A percentile compares a stretch with the other conserved stretches of the same genome.
These are phyloP conservation scores for Saccopteryx leptura DNA, from an alignment of 2,113 vertebrate species.

Conservation along the genomic window DNA sequence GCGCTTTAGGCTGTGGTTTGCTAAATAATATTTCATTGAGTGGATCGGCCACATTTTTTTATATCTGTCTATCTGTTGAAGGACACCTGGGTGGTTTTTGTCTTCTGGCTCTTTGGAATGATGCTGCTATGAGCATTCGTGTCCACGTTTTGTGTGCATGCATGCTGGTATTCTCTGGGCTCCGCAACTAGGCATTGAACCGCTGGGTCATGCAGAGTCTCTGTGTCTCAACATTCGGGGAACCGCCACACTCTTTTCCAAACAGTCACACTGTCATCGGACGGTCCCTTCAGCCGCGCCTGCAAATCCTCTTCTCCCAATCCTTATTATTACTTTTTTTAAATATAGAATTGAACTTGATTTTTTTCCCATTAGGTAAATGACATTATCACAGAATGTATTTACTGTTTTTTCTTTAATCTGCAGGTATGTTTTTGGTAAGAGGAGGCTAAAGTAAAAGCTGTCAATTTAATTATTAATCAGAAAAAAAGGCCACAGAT, in stretches of 20 bases:
- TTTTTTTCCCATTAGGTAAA: background rate
- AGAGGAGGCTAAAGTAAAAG: background rate
- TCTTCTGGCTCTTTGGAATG: background rate
- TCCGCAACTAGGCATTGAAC: background rate
- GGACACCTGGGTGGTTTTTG: background rate
- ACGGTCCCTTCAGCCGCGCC: too few species aligned
- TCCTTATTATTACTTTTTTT: background rate
- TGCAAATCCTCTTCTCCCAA: background rate
- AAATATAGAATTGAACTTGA: background rate
- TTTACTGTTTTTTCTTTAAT: background rate
- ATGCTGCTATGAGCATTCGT: background rate
- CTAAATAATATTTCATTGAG: background rate
- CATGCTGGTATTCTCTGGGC: background rate
- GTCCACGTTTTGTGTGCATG: background rate
- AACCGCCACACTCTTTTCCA: background rate
- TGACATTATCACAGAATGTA: background rate
- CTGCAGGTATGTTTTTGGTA: background rate
- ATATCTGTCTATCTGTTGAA: background rate
- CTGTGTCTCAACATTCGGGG: background rate
- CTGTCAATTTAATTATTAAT: background rate
- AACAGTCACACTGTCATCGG: background rate
- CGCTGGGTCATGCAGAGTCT: background rate
- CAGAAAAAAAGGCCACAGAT: background rate
- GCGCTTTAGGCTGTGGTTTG: background rate
- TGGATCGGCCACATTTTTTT: background rate